phyloP scores from a whole-genome alignment of 2,113 vertebrate genomes.

The Lepisosteus osseus region DNA sequence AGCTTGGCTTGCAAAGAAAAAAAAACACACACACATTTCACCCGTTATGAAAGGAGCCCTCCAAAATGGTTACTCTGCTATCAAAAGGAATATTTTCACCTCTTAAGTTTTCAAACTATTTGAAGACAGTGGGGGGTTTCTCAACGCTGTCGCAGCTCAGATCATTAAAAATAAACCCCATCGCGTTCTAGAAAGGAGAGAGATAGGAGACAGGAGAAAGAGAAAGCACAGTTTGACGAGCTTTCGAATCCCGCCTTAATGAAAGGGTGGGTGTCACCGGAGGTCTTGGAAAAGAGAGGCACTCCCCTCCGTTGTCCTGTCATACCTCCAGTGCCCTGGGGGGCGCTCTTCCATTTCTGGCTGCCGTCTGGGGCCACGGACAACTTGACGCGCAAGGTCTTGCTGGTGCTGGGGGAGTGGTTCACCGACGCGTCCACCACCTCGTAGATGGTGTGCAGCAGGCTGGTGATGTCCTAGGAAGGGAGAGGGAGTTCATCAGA shows the following conservation, averaged over 20 bases:
- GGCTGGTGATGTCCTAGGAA: constrained; percentile 90
- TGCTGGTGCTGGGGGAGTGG: constrained; percentile 91
- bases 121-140: constrained; percentile 48
- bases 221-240: constrained; percentile 49
- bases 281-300: constrained; percentile 37
- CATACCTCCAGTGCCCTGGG: constrained; percentile 75
- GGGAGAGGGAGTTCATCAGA: not conserved
- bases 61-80: constrained; percentile 57
- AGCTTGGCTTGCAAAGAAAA: not conserved
- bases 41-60: constrained; percentile 40
- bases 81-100: constrained; percentile 59
- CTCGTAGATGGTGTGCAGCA: constrained; percentile 97
- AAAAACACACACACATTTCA: constrained; percentile 57
- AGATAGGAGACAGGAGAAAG: constrained; percentile 42
- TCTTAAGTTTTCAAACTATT: constrained; percentile 61
- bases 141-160: constrained; percentile 47
- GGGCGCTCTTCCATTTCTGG: constrained; percentile 79
- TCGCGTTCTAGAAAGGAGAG: constrained; percentile 45
- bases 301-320: constrained; percentile 15
- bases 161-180: constrained; percentile 66
- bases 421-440: constrained; percentile 95
- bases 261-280: constrained; percentile 49
- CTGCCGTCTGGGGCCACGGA: constrained; percentile 89
- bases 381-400: constrained; percentile 91
- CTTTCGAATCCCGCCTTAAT: constrained; percentile 52